Percentiles rank a stretch among this genome's conserved stretches.
Conservation (phyloP, 2,888 invertebrate genomes). For the Ornithoptera priamus region DNA sequence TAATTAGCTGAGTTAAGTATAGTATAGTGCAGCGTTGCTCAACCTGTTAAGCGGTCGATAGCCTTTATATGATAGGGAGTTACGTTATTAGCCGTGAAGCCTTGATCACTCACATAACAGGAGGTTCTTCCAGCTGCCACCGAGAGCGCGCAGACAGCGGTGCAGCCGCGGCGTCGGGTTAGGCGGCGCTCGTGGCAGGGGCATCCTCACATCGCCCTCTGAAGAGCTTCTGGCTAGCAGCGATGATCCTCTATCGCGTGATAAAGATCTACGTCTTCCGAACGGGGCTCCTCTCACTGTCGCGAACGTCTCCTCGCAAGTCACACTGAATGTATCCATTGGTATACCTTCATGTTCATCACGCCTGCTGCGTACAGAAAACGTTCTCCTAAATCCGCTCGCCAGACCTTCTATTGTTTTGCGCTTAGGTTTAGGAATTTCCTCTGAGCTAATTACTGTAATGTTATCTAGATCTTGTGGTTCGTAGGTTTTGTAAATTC, state of each 20-base stretch:
- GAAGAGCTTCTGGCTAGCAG: conserved; percentile 84
- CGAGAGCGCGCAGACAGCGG: conserved; percentile 86
- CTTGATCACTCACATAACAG: conserved; percentile 85
- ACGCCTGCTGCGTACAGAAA: conserved; percentile 65
- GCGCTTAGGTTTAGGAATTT: conserved; percentile 62
- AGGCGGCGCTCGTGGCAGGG: conserved; percentile 61
- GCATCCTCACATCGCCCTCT: conserved; percentile 83
- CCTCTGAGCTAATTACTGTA: conserved; percentile 72
- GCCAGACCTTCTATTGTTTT: conserved; percentile 71
- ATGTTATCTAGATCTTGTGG: conserved; percentile 67
- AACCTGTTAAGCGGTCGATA: conserved; percentile 27
- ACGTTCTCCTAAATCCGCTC: conserved; percentile 69
- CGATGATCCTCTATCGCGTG: conserved; percentile 73
- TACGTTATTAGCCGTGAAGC: conserved; percentile 43
- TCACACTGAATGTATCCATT: conserved; percentile 64
- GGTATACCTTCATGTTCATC: conserved; percentile 67
- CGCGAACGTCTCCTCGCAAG: conserved; percentile 65
- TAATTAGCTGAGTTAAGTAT: conserved; percentile 53
- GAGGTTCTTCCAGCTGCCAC: conserved; percentile 90
- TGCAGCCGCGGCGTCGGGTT: conserved; percentile 78
- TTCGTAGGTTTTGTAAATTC: conserved; percentile 54
- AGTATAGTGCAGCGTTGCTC: conserved; percentile 33
- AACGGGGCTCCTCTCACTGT: conserved; percentile 72
- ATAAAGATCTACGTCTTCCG: conserved; percentile 69
- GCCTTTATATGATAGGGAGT: conserved; percentile 29